Evolutionary conservation across 2,797 vertebrate genomes (phyloP), one percentile per base, ranked within the genome.

Genomic region (Tangara arthus): DNA sequence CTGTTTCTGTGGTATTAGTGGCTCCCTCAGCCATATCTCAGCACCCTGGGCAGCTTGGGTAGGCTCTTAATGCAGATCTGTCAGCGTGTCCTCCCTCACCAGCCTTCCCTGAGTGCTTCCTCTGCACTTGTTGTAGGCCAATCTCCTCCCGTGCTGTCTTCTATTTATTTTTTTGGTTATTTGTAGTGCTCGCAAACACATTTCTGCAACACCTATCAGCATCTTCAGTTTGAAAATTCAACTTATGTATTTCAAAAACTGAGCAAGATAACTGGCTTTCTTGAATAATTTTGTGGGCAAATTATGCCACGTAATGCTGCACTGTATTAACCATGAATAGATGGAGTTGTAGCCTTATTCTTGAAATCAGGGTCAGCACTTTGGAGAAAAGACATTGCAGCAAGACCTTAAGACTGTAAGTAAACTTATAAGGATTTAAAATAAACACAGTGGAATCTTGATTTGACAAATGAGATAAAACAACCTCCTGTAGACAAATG

Each of bases 41-140:
- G 52, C 0, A 1, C 11, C 22, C 32, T 2, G 6, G 52, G 21
- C 0, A 1, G 5, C n/a, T 52, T 60, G 53, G 13, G 10, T 39
- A 44, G 68, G 26, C 30, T 55, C 34, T 55, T 50, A n/a, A 24
- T 0, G 0, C 15, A 50, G 28, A 30, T 50, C 63, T 37, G 12
- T 35, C 76, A 64, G 34, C 2, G 3, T 63, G 17, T 66, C 6
- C 17, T 49, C 21, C 21, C 30, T 71, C 52, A 56, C 16, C 24
- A 60, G 4, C 18, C 53, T n/a, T 15, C 32, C 50, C 44, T 32
- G 56, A 82, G 39, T 72, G 37, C 50, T 41, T 65, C n/a, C 39
- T 66, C 56, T 84, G 66, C 35, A 15, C 6, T 46, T 60, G 6
- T 8, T 35, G 34, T 18, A 18, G 20, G 32, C 24, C 47, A 42